Evolutionary conservation across 2,888 invertebrate genomes (phyloP), one percentile per base, ranked within the genome.

Genomic region (Chrysina gloriosa): DNA sequence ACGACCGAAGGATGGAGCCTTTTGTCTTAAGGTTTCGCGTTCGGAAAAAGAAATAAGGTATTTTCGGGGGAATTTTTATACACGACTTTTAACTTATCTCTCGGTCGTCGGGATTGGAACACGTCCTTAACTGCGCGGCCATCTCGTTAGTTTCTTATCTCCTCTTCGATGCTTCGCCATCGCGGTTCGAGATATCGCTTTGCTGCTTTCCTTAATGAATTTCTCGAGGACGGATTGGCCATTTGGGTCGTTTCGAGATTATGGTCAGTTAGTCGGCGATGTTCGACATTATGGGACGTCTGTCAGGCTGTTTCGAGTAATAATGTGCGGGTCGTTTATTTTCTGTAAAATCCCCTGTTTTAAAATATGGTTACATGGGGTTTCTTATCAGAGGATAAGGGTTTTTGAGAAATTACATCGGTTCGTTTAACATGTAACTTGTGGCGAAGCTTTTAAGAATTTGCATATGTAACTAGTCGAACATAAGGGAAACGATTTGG

Each of bases 31-130:
- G 27, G 27, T 6, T 6, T 29, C 39, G 39, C 58, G 31, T 52
- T 39, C 11, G 39, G 27, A 29, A 52, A 29, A 58, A 23, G 39
- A 58, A 58, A 39, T 56, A 23, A 65, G 77, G 77, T 74, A 78
- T 80, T 79, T 79, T 78, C 77, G 75, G 82, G 81, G 82, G 83
- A 82, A 83, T 83, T 78, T 77, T 74, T 77, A 79, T 81, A 83
- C 83, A 83, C 75, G 76, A 70, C 74, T 78, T 79, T 79, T 75
- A 78, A 77, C 81, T 82, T 82, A 81, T 82, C 82, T 77, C 74
- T 74, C 39, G 36, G 14, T 34, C 23, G 25, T 58, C 50, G 27
- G 50, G 58, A 52, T 52, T 52, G 29, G 52, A 25, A 39, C 58
- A 39, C 31, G 39, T 58, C 58, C 23, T 58, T 58, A 58, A 58